Base-by-base conservation (phyloP, 1,140 invertebrate species). In the Drosophila albomicans region DNA sequence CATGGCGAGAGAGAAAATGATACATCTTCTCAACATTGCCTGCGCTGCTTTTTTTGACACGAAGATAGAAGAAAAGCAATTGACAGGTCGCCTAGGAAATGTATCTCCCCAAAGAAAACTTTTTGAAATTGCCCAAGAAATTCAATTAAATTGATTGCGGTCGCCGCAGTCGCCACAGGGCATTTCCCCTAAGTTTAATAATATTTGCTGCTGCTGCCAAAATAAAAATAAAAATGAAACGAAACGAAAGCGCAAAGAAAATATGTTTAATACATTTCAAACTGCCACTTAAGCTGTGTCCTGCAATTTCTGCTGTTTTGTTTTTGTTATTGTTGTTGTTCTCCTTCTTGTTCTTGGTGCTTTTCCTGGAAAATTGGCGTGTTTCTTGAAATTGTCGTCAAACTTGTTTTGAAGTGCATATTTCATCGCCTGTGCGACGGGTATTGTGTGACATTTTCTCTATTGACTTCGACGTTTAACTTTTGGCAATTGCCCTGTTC, bases 131-230 rank as follows among this genome's bases (percentile, higher is more conserved):
- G 46, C 15, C 46, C 48, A 49, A 58, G 51, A 79, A 80, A 71
- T 89, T 71, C 69, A 80, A 78, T 89, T 78, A 70, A 88, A 88
- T 89, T 79, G 73, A 84, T 84, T 71, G 69, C 49, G 71, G 57
- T 74, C 65, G 35, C 8, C 35, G 35, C 35, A 69, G 20, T 38
- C 16, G 65, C 57, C 41, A n/a, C 49, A 8, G 41, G 65, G 30
- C 38, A 20, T 49, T 30, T 67, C 6, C 63, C 49, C 64, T 57
- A 75, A 70, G 72, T 58, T 71, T 25, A 59, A 76, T 72, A 58
- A 71, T 75, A 48, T 64, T 58, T 38, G 20, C 20, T 45, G 13
- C 41, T 48, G 13, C 56, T 30, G 20, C 16, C 20, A 30, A 6
- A 7, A 45, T 11, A 43, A 35, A 32, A 35, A 28, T 6, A 46